Percentiles rank a stretch among this genome's conserved stretches.
These are phyloP conservation scores for Microvelia longipes DNA, from an alignment of 1,140 invertebrate species.

Conservation along the genomic window DNA sequence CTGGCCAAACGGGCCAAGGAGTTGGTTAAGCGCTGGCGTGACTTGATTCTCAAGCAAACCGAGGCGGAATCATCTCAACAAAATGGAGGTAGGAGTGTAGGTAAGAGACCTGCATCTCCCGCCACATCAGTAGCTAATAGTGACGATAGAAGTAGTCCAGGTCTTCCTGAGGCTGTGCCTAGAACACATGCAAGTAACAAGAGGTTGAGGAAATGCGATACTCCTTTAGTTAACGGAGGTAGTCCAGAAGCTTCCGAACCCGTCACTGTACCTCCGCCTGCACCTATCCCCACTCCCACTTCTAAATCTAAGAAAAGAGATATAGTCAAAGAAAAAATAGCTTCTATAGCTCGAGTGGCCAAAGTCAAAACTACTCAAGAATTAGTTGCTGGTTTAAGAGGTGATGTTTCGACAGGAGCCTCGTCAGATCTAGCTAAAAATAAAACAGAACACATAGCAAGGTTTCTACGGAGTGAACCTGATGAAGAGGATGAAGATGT, in stretches of 20 bases:
- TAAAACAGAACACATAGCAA: conserved; percentile 41
- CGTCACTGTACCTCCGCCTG: conserved; percentile 15
- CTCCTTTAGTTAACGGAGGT: neutral
- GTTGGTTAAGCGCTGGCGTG: conserved; percentile 78
- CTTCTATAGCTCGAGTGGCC: conserved; percentile 42
- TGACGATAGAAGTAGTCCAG: conserved; percentile 18
- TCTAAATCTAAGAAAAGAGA: conserved; percentile 24
- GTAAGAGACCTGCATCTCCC: conserved; percentile 18
- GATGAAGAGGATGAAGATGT: conserved; percentile 17
- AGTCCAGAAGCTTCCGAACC: conserved; percentile 16
- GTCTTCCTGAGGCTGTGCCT: conserved; percentile 32
- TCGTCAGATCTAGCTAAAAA: conserved; percentile 24
- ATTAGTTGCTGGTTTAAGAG: conserved; percentile 55
- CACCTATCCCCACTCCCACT: conserved; percentile 12
- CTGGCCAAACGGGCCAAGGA: conserved; percentile 78
- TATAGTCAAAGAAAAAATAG: conserved; percentile 45
- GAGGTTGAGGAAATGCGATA: conserved; percentile 36
- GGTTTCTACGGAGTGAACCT: conserved; percentile 35
- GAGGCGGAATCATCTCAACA: conserved; percentile 20
- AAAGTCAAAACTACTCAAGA: conserved; percentile 75
- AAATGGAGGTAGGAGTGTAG: conserved; percentile 7
- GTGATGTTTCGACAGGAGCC: conserved; percentile 19
- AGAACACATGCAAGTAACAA: conserved; percentile 45
- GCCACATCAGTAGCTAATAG: conserved; percentile 18
- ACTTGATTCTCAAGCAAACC: conserved; percentile 48